phyloP scores from a whole-genome alignment of 1,140 invertebrate species.

The Protaetia brevitarsis region DNA sequence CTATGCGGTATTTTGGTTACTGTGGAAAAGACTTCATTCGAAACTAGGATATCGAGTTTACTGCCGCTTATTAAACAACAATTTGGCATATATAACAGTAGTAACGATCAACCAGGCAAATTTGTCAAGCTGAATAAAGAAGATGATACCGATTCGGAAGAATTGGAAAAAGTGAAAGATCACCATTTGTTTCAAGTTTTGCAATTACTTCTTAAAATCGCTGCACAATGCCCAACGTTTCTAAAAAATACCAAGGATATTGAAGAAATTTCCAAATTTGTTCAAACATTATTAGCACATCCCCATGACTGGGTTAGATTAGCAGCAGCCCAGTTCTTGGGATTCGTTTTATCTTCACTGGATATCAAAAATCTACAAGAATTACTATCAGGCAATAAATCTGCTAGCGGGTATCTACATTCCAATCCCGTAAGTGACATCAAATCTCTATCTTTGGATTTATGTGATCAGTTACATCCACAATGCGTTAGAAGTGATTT shows the following conservation, averaged over 20 bases:
- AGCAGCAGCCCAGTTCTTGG: slow-evolving; percentile 69
- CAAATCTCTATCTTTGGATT: slow-evolving; percentile 66
- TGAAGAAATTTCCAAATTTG: slow-evolving; percentile 50
- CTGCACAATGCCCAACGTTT: slow-evolving; percentile 52
- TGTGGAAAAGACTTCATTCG: slow-evolving; percentile 53
- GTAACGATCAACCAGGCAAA: slow-evolving; percentile 42
- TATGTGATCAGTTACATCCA: slow-evolving; percentile 70
- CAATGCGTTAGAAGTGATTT: slow-evolving; percentile 56
- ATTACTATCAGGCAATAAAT: slow-evolving; percentile 49
- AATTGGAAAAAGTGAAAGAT: slow-evolving; percentile 57
- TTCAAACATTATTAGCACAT: slow-evolving; percentile 56
- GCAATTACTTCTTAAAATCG: slow-evolving; percentile 61
- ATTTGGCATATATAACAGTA: slow-evolving; percentile 42
- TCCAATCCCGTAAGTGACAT: slow-evolving; percentile 58
- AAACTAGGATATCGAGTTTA: slow-evolving; percentile 37
- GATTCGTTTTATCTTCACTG: slow-evolving; percentile 63
- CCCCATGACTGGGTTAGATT: slow-evolving; percentile 74
- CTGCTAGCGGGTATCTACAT: slow-evolving; percentile 59
- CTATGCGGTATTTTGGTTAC: slow-evolving; percentile 61
- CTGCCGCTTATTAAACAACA: slow-evolving; percentile 52
- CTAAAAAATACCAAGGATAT: slow-evolving; percentile 47
- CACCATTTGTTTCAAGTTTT: slow-evolving; percentile 71
- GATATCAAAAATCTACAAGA: slow-evolving; percentile 59
- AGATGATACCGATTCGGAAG: slow-evolving; percentile 45
- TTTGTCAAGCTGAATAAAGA: slow-evolving; percentile 45